Percentiles rank a stretch among this genome's conserved stretches.
Evolutionary conservation across 1,140 invertebrate genomes (phyloP).

Genomic region (Grapholita molesta): DNA sequence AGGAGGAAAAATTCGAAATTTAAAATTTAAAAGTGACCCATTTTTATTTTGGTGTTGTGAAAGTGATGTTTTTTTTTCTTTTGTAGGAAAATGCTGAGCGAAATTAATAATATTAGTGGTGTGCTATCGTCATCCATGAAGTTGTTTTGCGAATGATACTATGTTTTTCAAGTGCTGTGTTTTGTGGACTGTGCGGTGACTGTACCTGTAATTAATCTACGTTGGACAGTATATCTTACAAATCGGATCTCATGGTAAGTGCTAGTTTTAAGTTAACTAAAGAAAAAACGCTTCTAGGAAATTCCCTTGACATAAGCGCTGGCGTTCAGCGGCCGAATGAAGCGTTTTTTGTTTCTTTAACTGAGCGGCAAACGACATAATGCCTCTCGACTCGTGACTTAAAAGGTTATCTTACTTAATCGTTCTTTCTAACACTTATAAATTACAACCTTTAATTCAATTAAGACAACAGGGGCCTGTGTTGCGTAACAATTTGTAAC

Average conservation of each 20-base stretch:
- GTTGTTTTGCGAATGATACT: conserved; percentile 77
- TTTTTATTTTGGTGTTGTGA: conserved; percentile 49
- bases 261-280: not conserved
- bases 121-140: conserved; percentile 73
- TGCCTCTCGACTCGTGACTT: no score
- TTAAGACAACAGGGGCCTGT: no score
- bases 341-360: no score
- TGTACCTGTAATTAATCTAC: conserved; percentile 48
- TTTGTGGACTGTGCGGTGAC: conserved; percentile 67
- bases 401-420: no score
- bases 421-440: no score
- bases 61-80: conserved; percentile 63
- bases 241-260: conserved; percentile 18
- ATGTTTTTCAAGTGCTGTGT: conserved; percentile 68
- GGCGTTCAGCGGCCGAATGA: no score
- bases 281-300: not conserved
- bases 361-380: no score
- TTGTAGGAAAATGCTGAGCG: conserved; percentile 76
- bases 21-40: conserved; percentile 59
- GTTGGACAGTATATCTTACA: conserved; percentile 32
- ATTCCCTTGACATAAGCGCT: not conserved
- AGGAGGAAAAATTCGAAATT: conserved; percentile 70
- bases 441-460: no score
- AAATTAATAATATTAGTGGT: conserved; percentile 77
- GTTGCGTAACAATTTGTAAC: no score